Conservation (phyloP, 1,140 invertebrate species). For the Drosophila albomicans region DNA sequence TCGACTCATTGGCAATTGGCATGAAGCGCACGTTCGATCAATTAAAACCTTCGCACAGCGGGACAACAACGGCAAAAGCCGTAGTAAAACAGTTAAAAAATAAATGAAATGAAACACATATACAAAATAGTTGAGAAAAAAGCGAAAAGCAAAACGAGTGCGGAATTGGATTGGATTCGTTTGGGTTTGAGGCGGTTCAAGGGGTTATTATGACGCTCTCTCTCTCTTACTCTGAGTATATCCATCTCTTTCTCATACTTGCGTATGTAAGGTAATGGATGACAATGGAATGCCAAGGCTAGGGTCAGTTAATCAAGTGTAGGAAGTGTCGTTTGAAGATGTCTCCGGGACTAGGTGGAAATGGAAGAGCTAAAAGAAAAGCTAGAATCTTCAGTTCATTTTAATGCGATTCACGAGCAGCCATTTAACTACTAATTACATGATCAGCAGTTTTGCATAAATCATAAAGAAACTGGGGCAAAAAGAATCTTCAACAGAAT, state of each 20-base stretch:
- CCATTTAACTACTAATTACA: no score
- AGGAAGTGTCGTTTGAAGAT: conserved; percentile 22
- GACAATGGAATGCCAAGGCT: conserved; percentile 46
- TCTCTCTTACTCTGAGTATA: neutral
- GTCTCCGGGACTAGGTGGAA: neutral
- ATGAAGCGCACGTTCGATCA: conserved; percentile 77
- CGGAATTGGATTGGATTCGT: conserved; percentile 50
- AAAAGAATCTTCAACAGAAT: neutral
- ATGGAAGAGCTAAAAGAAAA: conserved; percentile 10
- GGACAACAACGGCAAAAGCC: conserved; percentile 25
- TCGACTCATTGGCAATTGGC: conserved; percentile 55
- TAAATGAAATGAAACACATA: conserved; percentile 1
- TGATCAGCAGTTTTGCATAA: neutral
- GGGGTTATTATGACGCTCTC: conserved; percentile 18
- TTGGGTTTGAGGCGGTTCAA: conserved; percentile 41
- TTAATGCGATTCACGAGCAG: neutral
- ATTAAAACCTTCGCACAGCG: conserved; percentile 73
- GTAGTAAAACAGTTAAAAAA: conserved; percentile 15
- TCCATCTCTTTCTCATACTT: neutral
- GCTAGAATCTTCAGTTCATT: neutral
- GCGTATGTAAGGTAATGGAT: conserved; percentile 30
- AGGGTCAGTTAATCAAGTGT: conserved; percentile 30
- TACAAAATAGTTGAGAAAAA: conserved; percentile 31
- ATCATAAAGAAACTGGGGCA: neutral
- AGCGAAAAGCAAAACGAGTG: conserved; percentile 24